Evolutionary conservation across 2,113 vertebrate species (phyloP).

Genomic region (Oryzias woworae): DNA sequence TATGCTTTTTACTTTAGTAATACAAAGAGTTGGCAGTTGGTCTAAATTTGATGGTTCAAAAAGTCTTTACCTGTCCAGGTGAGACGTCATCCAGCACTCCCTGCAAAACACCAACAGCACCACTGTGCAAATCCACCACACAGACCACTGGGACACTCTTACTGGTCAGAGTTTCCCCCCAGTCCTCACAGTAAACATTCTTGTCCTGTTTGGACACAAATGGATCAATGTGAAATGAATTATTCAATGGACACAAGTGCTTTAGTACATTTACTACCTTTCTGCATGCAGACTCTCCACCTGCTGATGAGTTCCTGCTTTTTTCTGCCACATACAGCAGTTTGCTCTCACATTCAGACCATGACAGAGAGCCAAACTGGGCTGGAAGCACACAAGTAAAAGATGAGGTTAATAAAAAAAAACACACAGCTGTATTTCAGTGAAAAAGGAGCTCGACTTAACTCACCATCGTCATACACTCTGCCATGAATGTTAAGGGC

Average conservation of each 20-base stretch:
- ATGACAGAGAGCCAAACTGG: conserved; percentile 76
- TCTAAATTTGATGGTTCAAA: neutral
- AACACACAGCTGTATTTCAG: neutral
- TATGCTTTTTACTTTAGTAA: neutral
- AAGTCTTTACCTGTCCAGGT: conserved; percentile 75
- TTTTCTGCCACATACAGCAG: conserved; percentile 79
- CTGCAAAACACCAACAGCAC: conserved; percentile 45
- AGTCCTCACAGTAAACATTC: conserved; percentile 76
- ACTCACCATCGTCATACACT: conserved; percentile 76
- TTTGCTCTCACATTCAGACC: conserved; percentile 73
- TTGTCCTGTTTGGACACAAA: conserved; percentile 54
- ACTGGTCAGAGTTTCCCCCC: conserved; percentile 75
- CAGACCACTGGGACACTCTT: conserved; percentile 75
- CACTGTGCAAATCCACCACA: conserved; percentile 63
- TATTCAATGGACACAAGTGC: neutral
- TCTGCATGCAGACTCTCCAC: neutral
- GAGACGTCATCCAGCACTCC: conserved; percentile 69
- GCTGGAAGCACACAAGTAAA: conserved; percentile 48
- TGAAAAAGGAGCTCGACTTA: too few relatives aligned
- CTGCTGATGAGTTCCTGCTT: conserved; percentile 30
- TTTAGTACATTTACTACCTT: conserved; percentile 28
- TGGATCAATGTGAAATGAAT: neutral
- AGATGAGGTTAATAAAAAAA: neutral
- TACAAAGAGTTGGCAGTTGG: neutral
- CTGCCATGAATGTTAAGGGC: conserved; percentile 69